Evolutionary conservation across 2,113 vertebrate genomes (phyloP).

Genomic region (Nesoenas mayeri): DNA sequence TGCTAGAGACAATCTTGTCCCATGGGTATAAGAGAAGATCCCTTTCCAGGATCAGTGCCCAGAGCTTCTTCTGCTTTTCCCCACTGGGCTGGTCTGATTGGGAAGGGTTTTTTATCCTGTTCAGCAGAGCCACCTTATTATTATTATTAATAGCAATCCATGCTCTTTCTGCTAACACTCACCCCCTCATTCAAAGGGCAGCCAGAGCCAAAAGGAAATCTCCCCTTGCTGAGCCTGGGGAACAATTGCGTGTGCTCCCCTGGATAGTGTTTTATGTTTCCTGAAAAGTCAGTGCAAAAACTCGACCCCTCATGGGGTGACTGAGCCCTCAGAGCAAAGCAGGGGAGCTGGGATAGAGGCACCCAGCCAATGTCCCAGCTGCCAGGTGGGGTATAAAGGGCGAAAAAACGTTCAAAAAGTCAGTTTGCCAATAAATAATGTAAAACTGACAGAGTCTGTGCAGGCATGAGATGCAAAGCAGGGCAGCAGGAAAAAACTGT

Average conservation of each 20-base stretch:
- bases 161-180: neutral
- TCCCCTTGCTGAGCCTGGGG: neutral
- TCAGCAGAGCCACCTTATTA: neutral
- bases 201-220: neutral
- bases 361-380: neutral
- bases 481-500: neutral
- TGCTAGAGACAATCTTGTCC: neutral
- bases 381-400: neutral
- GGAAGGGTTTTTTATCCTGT: neutral
- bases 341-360: neutral
- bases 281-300: neutral
- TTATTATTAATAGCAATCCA: neutral
- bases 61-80: neutral
- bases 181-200: neutral
- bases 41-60: rapidly evolving
- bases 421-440: neutral
- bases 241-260: neutral
- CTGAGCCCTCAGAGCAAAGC: neutral
- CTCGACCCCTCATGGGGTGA: neutral
- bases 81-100: neutral
- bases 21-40: neutral
- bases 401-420: neutral
- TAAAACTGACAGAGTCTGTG: neutral
- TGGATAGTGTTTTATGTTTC: neutral
- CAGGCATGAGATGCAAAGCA: neutral